A percentile compares a stretch with the other conserved stretches of the same genome.
Evolutionary conservation across 2,113 vertebrate genomes (phyloP).

Genomic region (Sinocyclocheilus anshuiensis): DNA sequence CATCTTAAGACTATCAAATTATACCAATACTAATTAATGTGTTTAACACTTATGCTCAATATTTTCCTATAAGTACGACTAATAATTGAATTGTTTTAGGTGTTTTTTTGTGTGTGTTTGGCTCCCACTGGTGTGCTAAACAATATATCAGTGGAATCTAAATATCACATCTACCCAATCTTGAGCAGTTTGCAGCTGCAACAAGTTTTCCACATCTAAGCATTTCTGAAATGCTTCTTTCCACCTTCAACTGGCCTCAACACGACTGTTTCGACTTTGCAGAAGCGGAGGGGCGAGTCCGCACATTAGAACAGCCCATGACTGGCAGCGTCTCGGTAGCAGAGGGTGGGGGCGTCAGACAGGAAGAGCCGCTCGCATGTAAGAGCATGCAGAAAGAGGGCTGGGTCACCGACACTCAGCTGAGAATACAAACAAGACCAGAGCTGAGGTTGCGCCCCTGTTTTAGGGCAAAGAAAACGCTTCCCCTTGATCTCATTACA

Average conservation of each 20-base stretch:
- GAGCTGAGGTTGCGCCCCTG: constrained; percentile 9
- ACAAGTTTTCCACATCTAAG: constrained; percentile 16
- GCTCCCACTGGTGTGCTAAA: neutral
- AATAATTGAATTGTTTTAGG: no score
- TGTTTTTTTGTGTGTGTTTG: neutral
- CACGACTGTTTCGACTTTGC: constrained; percentile 27
- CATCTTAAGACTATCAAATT: neutral
- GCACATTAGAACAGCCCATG: constrained; percentile 25
- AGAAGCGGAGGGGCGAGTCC: neutral
- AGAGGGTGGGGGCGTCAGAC: neutral
- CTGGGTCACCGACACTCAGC: constrained; percentile 50
- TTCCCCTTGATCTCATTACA: neutral
- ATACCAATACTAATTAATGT: no score
- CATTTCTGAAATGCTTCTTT: constrained; percentile 45
- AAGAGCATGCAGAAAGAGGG: constrained; percentile 51
- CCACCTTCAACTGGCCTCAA: constrained; percentile 38
- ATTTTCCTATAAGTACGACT: no score
- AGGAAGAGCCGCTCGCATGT: constrained; percentile 43
- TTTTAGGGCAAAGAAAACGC: neutral
- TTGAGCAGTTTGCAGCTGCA: constrained; percentile 3
- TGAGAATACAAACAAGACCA: constrained; percentile 40
- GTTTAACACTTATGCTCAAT: no score
- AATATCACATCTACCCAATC: neutral
- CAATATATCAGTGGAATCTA: neutral
- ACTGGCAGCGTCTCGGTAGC: neutral